A percentile compares a stretch with the other conserved stretches of the same genome.
These are phyloP conservation scores for Garrulus glandarius DNA, from an alignment of 2,797 vertebrate genomes.

Conservation along the genomic window DNA sequence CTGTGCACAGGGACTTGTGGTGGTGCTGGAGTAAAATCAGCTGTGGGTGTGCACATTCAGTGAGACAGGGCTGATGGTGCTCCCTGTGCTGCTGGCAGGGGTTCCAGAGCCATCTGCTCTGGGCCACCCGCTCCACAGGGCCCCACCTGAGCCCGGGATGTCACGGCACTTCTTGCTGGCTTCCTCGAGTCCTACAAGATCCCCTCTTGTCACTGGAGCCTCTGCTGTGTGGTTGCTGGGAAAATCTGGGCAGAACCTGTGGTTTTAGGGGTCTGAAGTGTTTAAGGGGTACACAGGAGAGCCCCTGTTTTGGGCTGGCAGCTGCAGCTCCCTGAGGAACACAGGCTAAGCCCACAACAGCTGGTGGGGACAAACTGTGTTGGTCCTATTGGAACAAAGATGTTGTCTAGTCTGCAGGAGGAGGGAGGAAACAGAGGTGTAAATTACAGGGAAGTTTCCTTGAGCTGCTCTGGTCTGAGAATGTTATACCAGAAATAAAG, in stretches of 20 bases:
- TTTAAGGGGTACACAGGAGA: neutral
- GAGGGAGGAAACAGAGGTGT: neutral
- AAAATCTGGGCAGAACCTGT: neutral
- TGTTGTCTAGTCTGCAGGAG: neutral
- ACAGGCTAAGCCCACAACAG: neutral
- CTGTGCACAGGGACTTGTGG: neutral
- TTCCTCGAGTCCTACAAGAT: slow-evolving; percentile 11
- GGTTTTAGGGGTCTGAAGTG: neutral
- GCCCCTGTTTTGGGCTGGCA: neutral
- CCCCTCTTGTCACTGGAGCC: neutral
- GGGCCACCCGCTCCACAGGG: neutral
- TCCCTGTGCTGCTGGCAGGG: slow-evolving; percentile 22
- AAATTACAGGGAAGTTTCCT: neutral
- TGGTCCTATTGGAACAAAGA: neutral
- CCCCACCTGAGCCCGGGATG: neutral
- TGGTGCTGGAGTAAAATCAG: neutral
- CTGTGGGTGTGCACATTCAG: neutral
- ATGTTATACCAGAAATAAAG: neutral
- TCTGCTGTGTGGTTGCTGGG: neutral
- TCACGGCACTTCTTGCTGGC: neutral
- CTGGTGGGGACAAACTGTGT: neutral
- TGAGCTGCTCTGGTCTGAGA: slow-evolving; percentile 1
- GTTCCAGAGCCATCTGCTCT: slow-evolving; percentile 51
- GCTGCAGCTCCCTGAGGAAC: neutral
- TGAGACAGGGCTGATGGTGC: neutral